These are phyloP conservation scores for Premnoplex brunnescens DNA, from an alignment of 2,797 vertebrate species.

Conservation along the genomic window DNA sequence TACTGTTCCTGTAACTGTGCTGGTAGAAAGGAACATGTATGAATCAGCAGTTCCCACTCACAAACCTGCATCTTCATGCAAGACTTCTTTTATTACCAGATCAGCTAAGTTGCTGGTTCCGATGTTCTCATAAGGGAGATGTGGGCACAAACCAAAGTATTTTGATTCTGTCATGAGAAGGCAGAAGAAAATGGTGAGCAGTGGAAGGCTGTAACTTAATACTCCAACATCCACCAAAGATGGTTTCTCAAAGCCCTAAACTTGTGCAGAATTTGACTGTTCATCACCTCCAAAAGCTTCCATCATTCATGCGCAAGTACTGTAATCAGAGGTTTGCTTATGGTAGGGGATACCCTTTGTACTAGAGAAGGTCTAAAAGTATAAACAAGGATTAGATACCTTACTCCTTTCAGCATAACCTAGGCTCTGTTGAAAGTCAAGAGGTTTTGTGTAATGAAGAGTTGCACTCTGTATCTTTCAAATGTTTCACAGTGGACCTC, in stretches of 20 bases:
- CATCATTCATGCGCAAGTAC: fast-evolving
- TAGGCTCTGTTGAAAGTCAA: neutral
- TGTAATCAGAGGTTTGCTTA: neutral
- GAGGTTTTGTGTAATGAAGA: neutral
- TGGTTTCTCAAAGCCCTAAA: neutral
- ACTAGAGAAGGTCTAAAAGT: neutral
- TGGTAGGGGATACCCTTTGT: neutral
- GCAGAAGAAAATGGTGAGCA: neutral
- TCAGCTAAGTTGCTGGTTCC: neutral
- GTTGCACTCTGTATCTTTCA: neutral
- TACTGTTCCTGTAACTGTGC: neutral
- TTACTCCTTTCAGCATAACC: neutral
- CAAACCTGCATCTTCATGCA: neutral
- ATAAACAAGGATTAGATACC: neutral
- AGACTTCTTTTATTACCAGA: neutral
- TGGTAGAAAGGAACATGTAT: neutral
- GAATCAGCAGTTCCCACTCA: neutral
- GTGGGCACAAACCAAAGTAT: neutral
- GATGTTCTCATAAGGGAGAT: neutral
- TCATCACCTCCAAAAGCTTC: neutral
- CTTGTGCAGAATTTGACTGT: neutral
- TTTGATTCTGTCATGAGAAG: neutral
- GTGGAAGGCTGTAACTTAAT: neutral
- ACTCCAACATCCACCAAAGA: neutral
- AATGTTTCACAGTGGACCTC: neutral